Evolutionary conservation across 2,888 invertebrate genomes (phyloP).

Genomic region (Watsonalla cultraria): DNA sequence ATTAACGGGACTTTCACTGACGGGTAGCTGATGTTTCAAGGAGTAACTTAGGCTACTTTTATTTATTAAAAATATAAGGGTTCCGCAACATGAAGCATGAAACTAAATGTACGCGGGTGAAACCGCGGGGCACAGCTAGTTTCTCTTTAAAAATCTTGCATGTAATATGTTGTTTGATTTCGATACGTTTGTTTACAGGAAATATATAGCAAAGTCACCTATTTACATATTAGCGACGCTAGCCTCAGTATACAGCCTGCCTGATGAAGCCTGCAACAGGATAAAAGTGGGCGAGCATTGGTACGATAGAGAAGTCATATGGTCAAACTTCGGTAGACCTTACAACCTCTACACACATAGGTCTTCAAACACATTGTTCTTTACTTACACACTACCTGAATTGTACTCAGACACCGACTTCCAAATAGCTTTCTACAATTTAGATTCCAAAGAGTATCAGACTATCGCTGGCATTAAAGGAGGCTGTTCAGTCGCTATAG

Average conservation of each 20-base stretch:
- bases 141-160: no score
- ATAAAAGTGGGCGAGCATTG: slow-evolving; percentile 40
- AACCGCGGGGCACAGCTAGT: no score
- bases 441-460: slow-evolving; percentile 39
- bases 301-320: slow-evolving; percentile 42
- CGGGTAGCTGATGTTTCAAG: no score
- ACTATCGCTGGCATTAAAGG: slow-evolving; percentile 47
- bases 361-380: slow-evolving; percentile 44
- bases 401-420: slow-evolving; percentile 50
- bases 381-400: slow-evolving; percentile 44
- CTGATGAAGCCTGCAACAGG: slow-evolving; percentile 35
- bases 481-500: slow-evolving; percentile 52
- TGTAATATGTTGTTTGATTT: no score
- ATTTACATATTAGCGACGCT: slow-evolving; percentile 7
- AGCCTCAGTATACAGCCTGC: slow-evolving; percentile 10
- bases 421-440: slow-evolving; percentile 41
- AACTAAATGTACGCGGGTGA: no score
- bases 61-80: no score
- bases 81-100: no score
- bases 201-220: not conserved
- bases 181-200: not conserved
- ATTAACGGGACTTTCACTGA: no score
- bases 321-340: slow-evolving; percentile 39
- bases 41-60: no score
- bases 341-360: slow-evolving; percentile 48